Conservation (phyloP, 2,113 vertebrate species). For the Festucalex cinctus region DNA sequence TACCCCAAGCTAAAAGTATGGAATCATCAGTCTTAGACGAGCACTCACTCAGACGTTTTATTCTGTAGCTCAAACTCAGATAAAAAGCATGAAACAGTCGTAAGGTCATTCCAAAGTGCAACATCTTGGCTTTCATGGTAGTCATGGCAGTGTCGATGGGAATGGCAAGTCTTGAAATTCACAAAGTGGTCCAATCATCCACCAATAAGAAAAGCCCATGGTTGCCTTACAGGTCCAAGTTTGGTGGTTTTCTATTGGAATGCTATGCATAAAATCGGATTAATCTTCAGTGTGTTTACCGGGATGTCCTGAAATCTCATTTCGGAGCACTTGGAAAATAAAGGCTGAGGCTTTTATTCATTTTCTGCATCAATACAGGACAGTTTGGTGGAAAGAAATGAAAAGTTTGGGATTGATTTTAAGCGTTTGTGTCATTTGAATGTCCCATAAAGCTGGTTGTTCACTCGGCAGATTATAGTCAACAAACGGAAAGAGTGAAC, state of each 20-base stretch:
- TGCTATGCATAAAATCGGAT: no score
- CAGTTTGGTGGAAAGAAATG: background rate
- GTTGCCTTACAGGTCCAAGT: background rate
- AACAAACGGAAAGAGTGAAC: background rate
- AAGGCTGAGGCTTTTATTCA: background rate
- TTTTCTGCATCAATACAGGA: conserved; percentile 1
- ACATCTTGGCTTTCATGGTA: no score
- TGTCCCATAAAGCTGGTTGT: background rate
- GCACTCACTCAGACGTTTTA: no score
- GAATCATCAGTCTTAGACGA: no score
- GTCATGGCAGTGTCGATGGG: no score
- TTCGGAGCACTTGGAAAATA: conserved; percentile 5
- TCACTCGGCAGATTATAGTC: background rate
- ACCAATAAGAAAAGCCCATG: background rate
- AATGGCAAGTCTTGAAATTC: background rate
- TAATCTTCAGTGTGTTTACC: no score
- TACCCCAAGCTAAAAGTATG: no score
- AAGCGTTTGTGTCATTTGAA: background rate
- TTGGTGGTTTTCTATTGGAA: no score
- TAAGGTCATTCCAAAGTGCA: no score
- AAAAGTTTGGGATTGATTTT: conserved; percentile 6
- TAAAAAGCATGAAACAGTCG: no score
- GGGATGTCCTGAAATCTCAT: conserved; percentile 7
- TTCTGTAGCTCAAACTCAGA: no score
- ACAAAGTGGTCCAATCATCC: background rate